phyloP scores from a whole-genome alignment of 2,888 invertebrate genomes.

The Caenorhabditis virilis region DNA sequence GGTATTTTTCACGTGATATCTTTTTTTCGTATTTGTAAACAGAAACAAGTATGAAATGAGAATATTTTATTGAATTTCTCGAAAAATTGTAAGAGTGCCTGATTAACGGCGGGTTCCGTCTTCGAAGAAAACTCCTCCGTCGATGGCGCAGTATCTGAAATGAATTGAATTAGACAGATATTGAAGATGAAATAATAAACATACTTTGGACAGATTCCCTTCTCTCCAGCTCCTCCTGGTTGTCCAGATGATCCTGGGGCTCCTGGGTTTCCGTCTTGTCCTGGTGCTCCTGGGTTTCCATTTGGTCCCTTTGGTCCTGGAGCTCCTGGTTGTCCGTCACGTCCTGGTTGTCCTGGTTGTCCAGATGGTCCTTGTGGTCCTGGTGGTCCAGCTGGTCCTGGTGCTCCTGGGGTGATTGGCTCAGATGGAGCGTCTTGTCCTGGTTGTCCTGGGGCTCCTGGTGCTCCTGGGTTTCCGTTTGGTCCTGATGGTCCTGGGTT shows the following conservation, averaged over 20 bases:
- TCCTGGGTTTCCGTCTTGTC: slow-evolving; percentile 45
- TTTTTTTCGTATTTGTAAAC: background rate
- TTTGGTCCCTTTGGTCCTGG: slow-evolving; percentile 52
- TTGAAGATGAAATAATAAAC: background rate
- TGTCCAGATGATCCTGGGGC: slow-evolving; percentile 28
- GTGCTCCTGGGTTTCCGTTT: slow-evolving; percentile 54
- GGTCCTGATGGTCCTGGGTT: slow-evolving; percentile 55
- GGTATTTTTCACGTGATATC: no score
- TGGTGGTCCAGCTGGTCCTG: slow-evolving; percentile 43
- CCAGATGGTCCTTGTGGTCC: slow-evolving; percentile 46
- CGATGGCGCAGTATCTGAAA: background rate
- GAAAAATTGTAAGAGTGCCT: background rate
- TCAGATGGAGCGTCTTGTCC: slow-evolving; percentile 40
- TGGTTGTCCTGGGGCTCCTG: slow-evolving; percentile 49
- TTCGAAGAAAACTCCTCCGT: background rate
- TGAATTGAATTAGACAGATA: background rate
- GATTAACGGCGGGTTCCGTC: background rate
- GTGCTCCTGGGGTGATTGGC: slow-evolving; percentile 44
- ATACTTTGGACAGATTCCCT: background rate
- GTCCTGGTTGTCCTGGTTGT: slow-evolving; percentile 40
- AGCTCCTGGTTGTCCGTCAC: slow-evolving; percentile 41
- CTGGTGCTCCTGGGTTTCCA: slow-evolving; percentile 46
- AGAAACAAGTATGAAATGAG: background rate
- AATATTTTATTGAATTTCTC: background rate
- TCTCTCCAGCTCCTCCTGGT: background rate